Evolutionary conservation across 2,113 vertebrate species (phyloP), one percentile per base, ranked within the genome.

Genomic region (Colinus virginianus): DNA sequence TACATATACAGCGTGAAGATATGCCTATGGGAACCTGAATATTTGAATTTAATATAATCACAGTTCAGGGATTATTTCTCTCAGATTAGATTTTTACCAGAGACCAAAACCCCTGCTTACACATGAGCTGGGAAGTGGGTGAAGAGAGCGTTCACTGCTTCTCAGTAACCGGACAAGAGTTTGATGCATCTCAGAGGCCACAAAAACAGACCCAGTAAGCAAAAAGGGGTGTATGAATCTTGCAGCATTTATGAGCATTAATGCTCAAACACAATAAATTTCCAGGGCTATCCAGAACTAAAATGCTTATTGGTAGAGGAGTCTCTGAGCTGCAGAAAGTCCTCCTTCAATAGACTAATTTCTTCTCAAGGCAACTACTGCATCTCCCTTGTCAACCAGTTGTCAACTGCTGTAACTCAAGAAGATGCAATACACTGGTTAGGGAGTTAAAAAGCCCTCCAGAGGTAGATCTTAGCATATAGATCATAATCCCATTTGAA

Each of bases 361-460:
- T 97, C 63, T 94, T 96, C 93, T 88, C 90, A 95, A 95, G 89
- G 91, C 70, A 96, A 91, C 91, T 70, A 30, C 83, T 95, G 64
- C 69, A 90, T 85, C 72, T 91, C 19, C 93, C 84, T 89, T 96
- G 88, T 96, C 94, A 95, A 81, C 64, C 55, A 87, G 23, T 94
- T n/a, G n/a, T n/a, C n/a, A 96, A 95, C 81, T 91, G 89, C 80
- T 71, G 42, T 95, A 96, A 96, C 66, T 97, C 74, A 94, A 71
- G 93, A 95, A 92, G 88, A 95, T 76, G 53, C 78, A 93, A 79
- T 28, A 71, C n/a, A 51, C 58, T 51, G 77, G 58, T 61, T 79
- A 91, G 15, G n/a, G 78, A 70, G n/a, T 10, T 59, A 88, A 0
- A 67, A 83, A 93, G 56, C 28, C 11, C 59, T 74, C 56, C 46